A percentile compares a stretch with the other conserved stretches of the same genome.
Conservation (phyloP, 2,797 vertebrate species). For the Malacoctenus gilli region DNA sequence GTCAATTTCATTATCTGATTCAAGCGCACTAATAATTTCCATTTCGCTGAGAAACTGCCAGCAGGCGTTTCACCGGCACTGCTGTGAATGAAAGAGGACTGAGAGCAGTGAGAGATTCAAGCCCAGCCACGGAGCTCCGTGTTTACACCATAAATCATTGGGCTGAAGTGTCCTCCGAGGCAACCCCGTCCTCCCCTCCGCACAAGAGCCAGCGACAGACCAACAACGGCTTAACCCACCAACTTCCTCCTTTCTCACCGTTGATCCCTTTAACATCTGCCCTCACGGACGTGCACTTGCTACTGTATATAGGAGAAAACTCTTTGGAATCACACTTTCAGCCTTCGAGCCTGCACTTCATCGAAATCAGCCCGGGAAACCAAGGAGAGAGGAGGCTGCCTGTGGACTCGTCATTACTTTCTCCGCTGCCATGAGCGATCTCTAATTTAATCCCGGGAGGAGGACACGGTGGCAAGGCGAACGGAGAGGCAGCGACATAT, state of each 20-base stretch:
- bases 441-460: slow-evolving; percentile 44
- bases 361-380: slow-evolving; percentile 25
- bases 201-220: slow-evolving; percentile 47
- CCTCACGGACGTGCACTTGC: slow-evolving; percentile 18
- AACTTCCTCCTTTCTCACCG: slow-evolving; percentile 54
- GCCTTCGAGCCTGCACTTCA: slow-evolving; percentile 37
- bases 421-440: slow-evolving; percentile 39
- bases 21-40: too few species aligned
- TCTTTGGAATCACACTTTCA: slow-evolving; percentile 11
- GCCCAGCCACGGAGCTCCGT: slow-evolving; percentile 29
- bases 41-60: too few species aligned
- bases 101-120: slow-evolving; percentile 34
- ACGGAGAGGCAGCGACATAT: slow-evolving; percentile 41
- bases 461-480: slow-evolving; percentile 34
- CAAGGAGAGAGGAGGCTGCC: not conserved
- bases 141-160: slow-evolving; percentile 46
- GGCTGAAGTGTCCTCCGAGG: slow-evolving; percentile 43
- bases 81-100: not conserved
- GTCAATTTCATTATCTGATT: too few species aligned
- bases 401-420: slow-evolving; percentile 38
- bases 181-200: slow-evolving; percentile 52
- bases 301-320: slow-evolving; percentile 6
- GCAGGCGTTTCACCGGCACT: not conserved
- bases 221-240: slow-evolving; percentile 52
- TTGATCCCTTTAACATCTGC: slow-evolving; percentile 62